Evolutionary conservation across 2,113 vertebrate species (phyloP), one percentile per base, ranked within the genome.

Genomic region (Nerophis ophidion): DNA sequence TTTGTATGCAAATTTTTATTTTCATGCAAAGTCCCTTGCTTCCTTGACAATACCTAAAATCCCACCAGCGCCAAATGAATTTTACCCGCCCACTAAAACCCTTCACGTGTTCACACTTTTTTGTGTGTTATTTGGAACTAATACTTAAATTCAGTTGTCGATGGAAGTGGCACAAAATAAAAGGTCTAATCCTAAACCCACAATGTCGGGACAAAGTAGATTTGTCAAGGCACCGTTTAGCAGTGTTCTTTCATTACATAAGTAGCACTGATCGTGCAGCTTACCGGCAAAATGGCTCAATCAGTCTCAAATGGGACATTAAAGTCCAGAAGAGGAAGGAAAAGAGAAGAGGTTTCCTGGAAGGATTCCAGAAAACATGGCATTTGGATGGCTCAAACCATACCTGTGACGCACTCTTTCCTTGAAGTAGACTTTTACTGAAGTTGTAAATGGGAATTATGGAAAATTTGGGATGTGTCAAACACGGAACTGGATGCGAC

Each of bases 181-280:
- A 81, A 80, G 76, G 76, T 48, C 63, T 81, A 83, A 87, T 88
- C 84, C 82, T 64, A 74, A 81, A 66, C 72, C 66, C 73, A 77
- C 73, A 77, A 77, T 75, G 77, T 72, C 75, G 63, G 74, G 80
- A 85, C 79, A 82, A 81, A 83, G 81, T 65, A 85, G 84, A 89
- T 89, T 90, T 87, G 88, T 86, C 83, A 87, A 84, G 84, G 63
- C 76, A 79, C 65, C 75, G 83, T 86, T 84, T 84, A 76, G 74
- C 71, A 61, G 74, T 77, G 80, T 87, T 85, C 80, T 76, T 84
- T 75, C 60, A 81, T 76, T 84, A 81, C 67, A 78, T 53, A 82
- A 83, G 78, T 68, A 62, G 73, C 69, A 71, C 63, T 76, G 70
- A 84, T 79, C 79, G 81, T 65, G 74, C 75, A 57, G 81, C 78